Percentiles rank a stretch among this genome's conserved stretches.
Conservation (phyloP, 2,797 vertebrate species). For the Megalops cyprinoides region DNA sequence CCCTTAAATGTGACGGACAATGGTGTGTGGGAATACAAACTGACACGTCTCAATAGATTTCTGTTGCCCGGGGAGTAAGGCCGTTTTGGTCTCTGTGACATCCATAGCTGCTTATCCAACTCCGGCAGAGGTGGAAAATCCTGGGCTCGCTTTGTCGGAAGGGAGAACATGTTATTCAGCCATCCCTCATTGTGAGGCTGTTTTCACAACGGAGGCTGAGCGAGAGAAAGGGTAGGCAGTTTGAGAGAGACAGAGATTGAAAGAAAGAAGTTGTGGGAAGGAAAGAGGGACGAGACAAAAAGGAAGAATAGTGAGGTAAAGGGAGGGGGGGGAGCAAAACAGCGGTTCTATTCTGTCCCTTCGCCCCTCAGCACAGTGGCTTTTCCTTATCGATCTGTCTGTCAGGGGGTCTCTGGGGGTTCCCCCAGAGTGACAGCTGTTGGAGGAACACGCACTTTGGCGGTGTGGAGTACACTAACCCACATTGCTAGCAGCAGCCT, state of each 20-base stretch:
- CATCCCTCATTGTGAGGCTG: conserved; percentile 7
- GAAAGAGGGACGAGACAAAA: not conserved
- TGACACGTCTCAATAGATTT: conserved; percentile 16
- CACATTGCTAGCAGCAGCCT: not conserved
- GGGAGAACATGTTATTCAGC: conserved; percentile 11
- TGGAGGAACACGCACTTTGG: conserved; percentile 18
- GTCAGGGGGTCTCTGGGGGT: conserved; percentile 50
- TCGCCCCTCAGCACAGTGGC: conserved; percentile 34
- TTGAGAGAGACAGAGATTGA: conserved; percentile 12
- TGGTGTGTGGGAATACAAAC: conserved; percentile 14
- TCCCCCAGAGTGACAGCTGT: conserved; percentile 35
- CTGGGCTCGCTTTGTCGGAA: conserved; percentile 19
- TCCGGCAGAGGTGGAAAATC: not conserved
- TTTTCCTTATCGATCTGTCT: conserved; percentile 55
- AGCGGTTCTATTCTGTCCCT: conserved; percentile 20
- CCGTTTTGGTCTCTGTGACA: not conserved
- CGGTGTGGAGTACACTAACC: conserved; percentile 15
- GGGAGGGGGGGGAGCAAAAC: conserved; percentile 26
- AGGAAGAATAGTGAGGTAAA: conserved; percentile 30
- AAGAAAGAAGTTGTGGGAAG: not conserved
- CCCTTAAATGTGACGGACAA: conserved; percentile 2
- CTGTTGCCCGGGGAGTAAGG: not conserved
- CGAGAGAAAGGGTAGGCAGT: not conserved
- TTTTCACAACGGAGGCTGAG: not conserved
- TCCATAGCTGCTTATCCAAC: conserved; percentile 8